These are phyloP conservation scores for Agapornis canus DNA, from an alignment of 2,797 vertebrate species.

Conservation along the genomic window DNA sequence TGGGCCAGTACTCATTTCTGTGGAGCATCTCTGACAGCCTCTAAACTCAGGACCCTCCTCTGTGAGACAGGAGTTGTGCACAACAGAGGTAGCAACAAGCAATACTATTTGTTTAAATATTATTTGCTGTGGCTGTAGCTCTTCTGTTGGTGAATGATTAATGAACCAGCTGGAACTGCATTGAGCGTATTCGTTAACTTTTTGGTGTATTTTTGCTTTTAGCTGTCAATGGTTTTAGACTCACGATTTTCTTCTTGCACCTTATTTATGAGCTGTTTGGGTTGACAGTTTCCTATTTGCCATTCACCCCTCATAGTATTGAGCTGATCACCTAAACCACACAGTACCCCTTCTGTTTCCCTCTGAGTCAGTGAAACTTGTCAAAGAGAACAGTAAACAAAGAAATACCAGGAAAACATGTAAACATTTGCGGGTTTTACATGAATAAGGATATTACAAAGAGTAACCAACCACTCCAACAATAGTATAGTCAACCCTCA, in stretches of 20 bases:
- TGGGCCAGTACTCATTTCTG: background rate
- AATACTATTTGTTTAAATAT: background rate
- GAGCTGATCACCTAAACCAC: constrained; percentile 40
- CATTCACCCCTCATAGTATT: background rate
- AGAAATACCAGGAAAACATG: background rate
- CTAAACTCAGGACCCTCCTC: background rate
- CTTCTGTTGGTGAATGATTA: constrained; percentile 21
- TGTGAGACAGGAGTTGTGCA: background rate
- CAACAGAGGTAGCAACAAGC: background rate
- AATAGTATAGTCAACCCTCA: background rate
- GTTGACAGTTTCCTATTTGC: constrained; percentile 19
- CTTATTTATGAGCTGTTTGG: constrained; percentile 59
- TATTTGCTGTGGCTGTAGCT: background rate
- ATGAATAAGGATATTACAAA: constrained; percentile 20
- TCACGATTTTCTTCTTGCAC: constrained; percentile 22
- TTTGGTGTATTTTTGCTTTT: constrained; percentile 32
- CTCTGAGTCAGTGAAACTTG: background rate
- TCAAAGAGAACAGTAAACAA: constrained; percentile 51
- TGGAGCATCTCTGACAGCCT: background rate
- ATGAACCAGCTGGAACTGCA: constrained; percentile 24
- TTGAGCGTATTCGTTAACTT: background rate
- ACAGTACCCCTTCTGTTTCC: constrained; percentile 28
- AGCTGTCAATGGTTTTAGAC: constrained; percentile 1
- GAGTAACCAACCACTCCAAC: background rate
- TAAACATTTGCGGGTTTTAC: background rate